Percentiles rank a stretch among this genome's conserved stretches.
Conservation (phyloP, 2,888 invertebrate genomes). For the Stenodera caucasica region DNA sequence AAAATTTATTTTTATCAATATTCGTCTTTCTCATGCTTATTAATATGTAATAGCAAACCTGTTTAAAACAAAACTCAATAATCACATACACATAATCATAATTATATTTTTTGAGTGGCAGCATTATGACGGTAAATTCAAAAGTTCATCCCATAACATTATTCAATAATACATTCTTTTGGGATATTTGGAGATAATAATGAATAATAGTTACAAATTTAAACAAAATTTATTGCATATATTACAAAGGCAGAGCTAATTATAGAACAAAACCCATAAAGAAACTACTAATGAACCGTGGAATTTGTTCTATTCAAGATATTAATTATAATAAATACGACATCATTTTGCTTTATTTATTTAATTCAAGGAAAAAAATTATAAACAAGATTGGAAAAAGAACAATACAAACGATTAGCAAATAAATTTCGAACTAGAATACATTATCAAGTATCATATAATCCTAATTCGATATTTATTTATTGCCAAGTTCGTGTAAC, state of each 20-base stretch:
- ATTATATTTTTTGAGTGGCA: no score
- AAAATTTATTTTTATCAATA: not conserved
- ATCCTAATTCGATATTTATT: not conserved
- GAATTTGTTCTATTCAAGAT: constrained; percentile 3
- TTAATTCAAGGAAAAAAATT: not conserved
- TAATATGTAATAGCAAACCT: no score
- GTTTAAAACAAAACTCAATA: no score
- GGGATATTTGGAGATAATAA: not conserved
- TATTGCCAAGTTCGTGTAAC: not conserved
- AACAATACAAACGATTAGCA: not conserved
- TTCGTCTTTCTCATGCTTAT: no score
- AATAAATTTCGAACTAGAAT: not conserved
- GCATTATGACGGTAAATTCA: no score
- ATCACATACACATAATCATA: no score
- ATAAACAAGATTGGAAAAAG: not conserved
- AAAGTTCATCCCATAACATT: no score
- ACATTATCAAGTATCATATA: not conserved
- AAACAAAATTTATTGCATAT: constrained; percentile 28
- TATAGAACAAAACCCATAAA: constrained; percentile 9
- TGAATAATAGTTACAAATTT: constrained; percentile 17
- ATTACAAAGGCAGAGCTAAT: constrained; percentile 24
- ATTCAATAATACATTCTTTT: no score
- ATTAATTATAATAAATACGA: constrained; percentile 14
- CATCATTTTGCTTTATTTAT: not conserved
- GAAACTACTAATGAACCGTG: not conserved